Conservation (phyloP, 2,797 vertebrate genomes). For the Myotis pilosus region DNA sequence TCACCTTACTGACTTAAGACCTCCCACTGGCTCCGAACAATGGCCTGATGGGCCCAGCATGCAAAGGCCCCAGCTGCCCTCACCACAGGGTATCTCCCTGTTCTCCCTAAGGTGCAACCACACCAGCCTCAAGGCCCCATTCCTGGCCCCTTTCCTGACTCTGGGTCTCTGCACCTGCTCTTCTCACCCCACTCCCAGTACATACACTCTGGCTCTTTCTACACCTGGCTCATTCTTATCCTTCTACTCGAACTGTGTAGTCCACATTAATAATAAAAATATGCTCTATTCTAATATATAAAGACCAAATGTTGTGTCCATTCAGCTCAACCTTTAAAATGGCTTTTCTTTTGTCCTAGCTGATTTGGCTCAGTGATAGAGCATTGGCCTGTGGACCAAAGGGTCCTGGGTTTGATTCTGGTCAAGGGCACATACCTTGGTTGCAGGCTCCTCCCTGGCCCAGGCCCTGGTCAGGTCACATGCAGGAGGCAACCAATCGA, state of each 20-base stretch:
- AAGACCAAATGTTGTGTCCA: slow-evolving; percentile 38
- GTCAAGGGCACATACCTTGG: too few species aligned
- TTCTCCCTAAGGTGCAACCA: neutral
- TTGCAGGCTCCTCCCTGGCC: too few species aligned
- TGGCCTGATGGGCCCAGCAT: fast-evolving
- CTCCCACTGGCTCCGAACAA: neutral
- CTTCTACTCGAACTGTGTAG: neutral
- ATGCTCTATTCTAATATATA: slow-evolving; percentile 64
- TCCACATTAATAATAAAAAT: neutral
- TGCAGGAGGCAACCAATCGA: too few species aligned
- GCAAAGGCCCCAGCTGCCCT: neutral
- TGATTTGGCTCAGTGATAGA: too few species aligned
- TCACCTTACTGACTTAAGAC: neutral
- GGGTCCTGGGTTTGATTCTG: too few species aligned
- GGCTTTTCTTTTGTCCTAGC: slow-evolving; percentile 49
- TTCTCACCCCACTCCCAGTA: neutral
- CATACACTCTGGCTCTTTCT: neutral
- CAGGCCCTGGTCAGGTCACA: too few species aligned
- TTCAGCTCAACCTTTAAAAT: slow-evolving; percentile 50
- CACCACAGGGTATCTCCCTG: neutral
- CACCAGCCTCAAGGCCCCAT: neutral
- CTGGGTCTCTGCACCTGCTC: neutral
- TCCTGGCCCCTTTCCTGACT: neutral
- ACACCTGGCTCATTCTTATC: neutral
- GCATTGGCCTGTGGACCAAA: too few species aligned